phyloP scores from a whole-genome alignment of 1,140 invertebrate species.

The Sesamia nonagrioides region DNA sequence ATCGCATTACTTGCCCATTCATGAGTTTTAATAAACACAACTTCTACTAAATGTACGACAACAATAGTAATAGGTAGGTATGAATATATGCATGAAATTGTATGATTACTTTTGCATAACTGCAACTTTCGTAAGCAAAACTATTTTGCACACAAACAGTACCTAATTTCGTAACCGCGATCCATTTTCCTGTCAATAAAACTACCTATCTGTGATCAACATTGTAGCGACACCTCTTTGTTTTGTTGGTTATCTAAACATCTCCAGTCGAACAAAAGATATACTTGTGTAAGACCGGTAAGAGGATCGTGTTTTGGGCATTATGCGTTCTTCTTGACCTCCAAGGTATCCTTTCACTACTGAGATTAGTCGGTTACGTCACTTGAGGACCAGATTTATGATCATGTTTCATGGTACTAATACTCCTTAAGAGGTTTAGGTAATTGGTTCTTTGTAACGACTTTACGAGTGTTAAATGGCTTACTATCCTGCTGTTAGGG shows the following conservation, averaged over 20 bases:
- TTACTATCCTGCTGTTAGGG: not conserved
- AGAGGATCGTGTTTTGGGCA: constrained; percentile 58
- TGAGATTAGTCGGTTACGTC: constrained; percentile 54
- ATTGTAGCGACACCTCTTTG: constrained; percentile 31
- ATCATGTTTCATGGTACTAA: constrained; percentile 31
- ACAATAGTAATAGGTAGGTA: not conserved
- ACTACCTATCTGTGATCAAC: constrained; percentile 9
- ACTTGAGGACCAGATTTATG: constrained; percentile 31
- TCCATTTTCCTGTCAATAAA: constrained; percentile 51
- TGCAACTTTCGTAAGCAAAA: constrained; percentile 28
- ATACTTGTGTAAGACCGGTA: constrained; percentile 52
- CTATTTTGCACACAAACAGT: constrained; percentile 37
- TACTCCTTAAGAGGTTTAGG: constrained; percentile 28
- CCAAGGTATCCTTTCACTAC: constrained; percentile 56
- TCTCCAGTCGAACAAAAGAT: constrained; percentile 48
- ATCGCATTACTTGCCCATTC: not conserved
- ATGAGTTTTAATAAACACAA: not conserved
- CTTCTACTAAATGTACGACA: not conserved
- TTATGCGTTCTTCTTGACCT: constrained; percentile 55
- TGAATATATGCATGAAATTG: not conserved
- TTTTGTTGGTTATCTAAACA: constrained; percentile 45
- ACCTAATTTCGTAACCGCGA: constrained; percentile 48
- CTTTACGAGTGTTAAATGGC: constrained; percentile 8
- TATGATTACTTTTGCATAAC: not conserved
- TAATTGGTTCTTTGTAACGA: constrained; percentile 34